A percentile compares a stretch with the other conserved stretches of the same genome.
Evolutionary conservation across 2,797 vertebrate genomes (phyloP).

Genomic region (Xiphophorus birchmanni): DNA sequence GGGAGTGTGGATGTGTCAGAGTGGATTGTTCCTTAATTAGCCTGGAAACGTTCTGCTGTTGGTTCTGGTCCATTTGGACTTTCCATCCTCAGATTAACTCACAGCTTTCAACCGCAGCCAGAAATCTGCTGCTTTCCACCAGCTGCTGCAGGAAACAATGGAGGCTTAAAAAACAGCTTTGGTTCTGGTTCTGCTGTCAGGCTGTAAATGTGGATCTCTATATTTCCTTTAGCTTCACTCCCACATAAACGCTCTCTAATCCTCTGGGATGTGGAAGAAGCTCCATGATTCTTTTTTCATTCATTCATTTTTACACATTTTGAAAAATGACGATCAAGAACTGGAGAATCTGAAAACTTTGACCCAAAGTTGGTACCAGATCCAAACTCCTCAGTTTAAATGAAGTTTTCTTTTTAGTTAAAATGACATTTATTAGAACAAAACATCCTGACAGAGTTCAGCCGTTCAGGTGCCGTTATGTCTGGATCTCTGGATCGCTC

Average conservation of each 20-base stretch:
- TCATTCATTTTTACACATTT: neutral
- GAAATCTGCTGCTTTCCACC: neutral
- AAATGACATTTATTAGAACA: too few relatives aligned
- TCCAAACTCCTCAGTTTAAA: too few relatives aligned
- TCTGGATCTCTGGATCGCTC: constrained; percentile 3
- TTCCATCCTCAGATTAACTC: neutral
- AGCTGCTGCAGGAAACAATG: constrained; percentile 1
- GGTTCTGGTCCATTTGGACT: neutral
- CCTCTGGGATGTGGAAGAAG: neutral
- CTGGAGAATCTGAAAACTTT: too few relatives aligned
- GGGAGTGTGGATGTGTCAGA: neutral
- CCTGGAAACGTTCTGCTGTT: neutral
- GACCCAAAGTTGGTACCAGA: too few relatives aligned
- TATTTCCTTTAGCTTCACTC: neutral
- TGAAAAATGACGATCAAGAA: neutral
- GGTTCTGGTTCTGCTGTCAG: neutral
- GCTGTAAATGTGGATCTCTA: constrained; percentile 1
- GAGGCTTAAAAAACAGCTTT: neutral
- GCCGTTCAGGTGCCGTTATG: too few relatives aligned
- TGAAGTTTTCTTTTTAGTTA: too few relatives aligned
- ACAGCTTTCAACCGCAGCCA: neutral
- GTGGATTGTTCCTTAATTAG: neutral
- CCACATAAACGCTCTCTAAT: neutral
- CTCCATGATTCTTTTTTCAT: neutral
- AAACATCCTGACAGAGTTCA: too few relatives aligned